Percentiles rank a stretch among this genome's conserved stretches.
Conservation (phyloP, 2,797 vertebrate genomes). For the Enteromius paludinosus region DNA sequence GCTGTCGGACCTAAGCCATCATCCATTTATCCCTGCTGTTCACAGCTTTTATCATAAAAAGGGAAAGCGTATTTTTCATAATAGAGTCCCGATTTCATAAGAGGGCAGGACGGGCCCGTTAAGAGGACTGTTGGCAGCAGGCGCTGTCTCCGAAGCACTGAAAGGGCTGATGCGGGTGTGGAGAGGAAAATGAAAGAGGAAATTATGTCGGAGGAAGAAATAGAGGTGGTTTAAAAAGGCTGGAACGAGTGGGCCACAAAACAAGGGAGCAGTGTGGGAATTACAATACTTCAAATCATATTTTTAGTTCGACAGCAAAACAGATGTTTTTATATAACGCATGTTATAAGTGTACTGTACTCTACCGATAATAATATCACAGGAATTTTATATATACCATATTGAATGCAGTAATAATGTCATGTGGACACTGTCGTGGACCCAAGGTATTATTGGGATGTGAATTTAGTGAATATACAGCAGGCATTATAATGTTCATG, state of each 20-base stretch:
- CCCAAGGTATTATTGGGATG: neutral
- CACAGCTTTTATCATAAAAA: slow-evolving; percentile 49
- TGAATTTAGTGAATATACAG: neutral
- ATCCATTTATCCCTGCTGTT: slow-evolving; percentile 49
- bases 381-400: neutral
- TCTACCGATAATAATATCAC: neutral
- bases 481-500: neutral
- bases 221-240: slow-evolving; percentile 7
- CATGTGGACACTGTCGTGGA: too few relatives aligned
- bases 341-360: neutral
- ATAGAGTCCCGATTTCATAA: slow-evolving; percentile 55
- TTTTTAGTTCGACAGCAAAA: slow-evolving; percentile 22
- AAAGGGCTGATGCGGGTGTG: slow-evolving; percentile 35
- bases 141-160: slow-evolving; percentile 17
- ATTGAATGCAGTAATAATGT: neutral
- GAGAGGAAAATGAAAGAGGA: slow-evolving; percentile 51
- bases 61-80: slow-evolving; percentile 43
- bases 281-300: slow-evolving; percentile 30
- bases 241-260: slow-evolving; percentile 30
- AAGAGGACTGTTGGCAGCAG: slow-evolving; percentile 30
- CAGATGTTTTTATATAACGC: neutral
- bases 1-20: slow-evolving; percentile 39
- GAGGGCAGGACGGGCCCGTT: slow-evolving; percentile 46
- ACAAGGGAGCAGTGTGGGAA: slow-evolving; percentile 26
- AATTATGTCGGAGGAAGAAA: slow-evolving; percentile 42